Percentiles rank a stretch among this genome's conserved stretches.
Conservation (phyloP, 1,140 invertebrate genomes). For the Melitaea cinxia region DNA sequence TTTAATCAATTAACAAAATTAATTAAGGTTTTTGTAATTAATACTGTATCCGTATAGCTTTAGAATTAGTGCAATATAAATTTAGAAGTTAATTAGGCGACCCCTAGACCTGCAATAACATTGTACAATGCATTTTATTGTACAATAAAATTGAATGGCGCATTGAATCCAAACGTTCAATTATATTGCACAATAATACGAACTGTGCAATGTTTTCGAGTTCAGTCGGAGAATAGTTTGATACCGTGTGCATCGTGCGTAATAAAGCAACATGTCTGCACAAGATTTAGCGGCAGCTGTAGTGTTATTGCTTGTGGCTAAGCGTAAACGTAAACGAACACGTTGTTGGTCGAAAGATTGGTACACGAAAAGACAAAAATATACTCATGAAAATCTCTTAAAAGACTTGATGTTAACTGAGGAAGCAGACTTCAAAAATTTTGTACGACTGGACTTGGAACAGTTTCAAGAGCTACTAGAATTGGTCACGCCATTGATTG, state of each 20-base stretch:
- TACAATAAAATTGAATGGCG: constrained; percentile 14
- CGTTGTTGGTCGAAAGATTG: constrained; percentile 30
- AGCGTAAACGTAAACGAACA: constrained; percentile 25
- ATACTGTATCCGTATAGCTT: too few species aligned
- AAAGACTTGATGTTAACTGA: too few species aligned
- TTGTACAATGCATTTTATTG: background rate
- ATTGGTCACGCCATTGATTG: constrained; percentile 17
- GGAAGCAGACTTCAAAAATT: too few species aligned
- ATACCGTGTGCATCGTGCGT: too few species aligned
- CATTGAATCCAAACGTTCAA: too few species aligned
- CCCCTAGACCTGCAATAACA: too few species aligned
- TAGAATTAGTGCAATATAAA: too few species aligned
- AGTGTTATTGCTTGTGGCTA: constrained; percentile 29
- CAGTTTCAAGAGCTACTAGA: constrained; percentile 6
- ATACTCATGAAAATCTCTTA: too few species aligned
- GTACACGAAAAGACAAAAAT: constrained; percentile 26
- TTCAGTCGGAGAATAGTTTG: constrained; percentile 18
- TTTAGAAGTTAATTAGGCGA: too few species aligned
- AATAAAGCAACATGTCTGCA: constrained; percentile 22
- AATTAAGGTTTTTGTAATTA: too few species aligned
- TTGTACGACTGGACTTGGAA: too few species aligned
- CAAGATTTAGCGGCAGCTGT: constrained; percentile 30
- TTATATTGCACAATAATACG: constrained; percentile 13
- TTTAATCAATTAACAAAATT: too few species aligned
- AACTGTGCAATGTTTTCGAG: constrained; percentile 23